Evolutionary conservation across 1,140 invertebrate genomes (phyloP).

Genomic region (Centruroides vittatus): DNA sequence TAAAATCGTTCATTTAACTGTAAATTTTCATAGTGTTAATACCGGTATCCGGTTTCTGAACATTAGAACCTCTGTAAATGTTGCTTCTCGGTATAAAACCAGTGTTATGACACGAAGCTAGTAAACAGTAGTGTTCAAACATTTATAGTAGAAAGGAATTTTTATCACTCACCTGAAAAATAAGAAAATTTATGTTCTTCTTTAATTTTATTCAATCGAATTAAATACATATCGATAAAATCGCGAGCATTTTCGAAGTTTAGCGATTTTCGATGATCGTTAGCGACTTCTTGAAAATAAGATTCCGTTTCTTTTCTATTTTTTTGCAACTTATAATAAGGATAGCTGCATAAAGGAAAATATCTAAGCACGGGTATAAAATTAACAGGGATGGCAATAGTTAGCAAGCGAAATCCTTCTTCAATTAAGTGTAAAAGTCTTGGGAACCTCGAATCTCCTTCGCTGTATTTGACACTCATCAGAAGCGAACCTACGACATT

Average conservation of each 20-base stretch:
- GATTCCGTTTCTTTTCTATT: slow-evolving; percentile 67
- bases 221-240: slow-evolving; percentile 68
- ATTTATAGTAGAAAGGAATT: too few relatives aligned
- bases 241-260: slow-evolving; percentile 59
- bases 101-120: too few relatives aligned
- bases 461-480: slow-evolving; percentile 64
- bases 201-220: slow-evolving; percentile 66
- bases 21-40: too few relatives aligned
- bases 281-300: slow-evolving; percentile 68
- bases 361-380: slow-evolving; percentile 54
- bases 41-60: too few relatives aligned
- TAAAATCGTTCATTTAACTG: too few relatives aligned
- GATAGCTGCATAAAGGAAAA: slow-evolving; percentile 52
- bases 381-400: slow-evolving; percentile 46
- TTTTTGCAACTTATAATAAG: slow-evolving; percentile 52
- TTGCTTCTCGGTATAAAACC: too few relatives aligned
- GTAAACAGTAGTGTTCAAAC: too few relatives aligned
- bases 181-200: slow-evolving; percentile 45
- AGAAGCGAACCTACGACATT: slow-evolving; percentile 84
- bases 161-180: slow-evolving; percentile 13
- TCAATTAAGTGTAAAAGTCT: slow-evolving; percentile 68
- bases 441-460: slow-evolving; percentile 54
- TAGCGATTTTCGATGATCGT: slow-evolving; percentile 58
- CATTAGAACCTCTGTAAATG: too few relatives aligned
- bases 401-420: slow-evolving; percentile 71